These are phyloP conservation scores for Zoanthus gigantus DNA, from an alignment of 92 coral and sea anemone genomes.

Conservation along the genomic window DNA sequence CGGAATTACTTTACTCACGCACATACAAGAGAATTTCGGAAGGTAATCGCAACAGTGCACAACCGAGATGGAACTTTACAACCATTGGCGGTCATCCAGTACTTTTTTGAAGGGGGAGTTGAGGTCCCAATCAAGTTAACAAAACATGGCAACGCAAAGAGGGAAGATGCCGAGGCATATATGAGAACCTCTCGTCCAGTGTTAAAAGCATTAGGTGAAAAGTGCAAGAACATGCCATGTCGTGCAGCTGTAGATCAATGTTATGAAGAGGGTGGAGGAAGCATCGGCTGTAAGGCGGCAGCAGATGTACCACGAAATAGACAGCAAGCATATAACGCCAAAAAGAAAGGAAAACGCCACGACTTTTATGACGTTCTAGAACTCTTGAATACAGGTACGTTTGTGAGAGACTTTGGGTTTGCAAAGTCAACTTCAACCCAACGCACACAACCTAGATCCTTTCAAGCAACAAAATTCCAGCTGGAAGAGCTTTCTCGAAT, in stretches of 20 bases:
- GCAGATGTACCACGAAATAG: slow-evolving; percentile 68
- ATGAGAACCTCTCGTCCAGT: slow-evolving; percentile 66
- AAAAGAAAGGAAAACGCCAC: slow-evolving; percentile 40
- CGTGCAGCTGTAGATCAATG: slow-evolving; percentile 64
- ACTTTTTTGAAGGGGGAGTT: slow-evolving; percentile 63
- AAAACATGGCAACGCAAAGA: slow-evolving; percentile 66
- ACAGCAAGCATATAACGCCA: slow-evolving; percentile 63
- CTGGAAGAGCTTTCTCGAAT: slow-evolving; percentile 45
- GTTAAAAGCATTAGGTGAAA: slow-evolving; percentile 44
- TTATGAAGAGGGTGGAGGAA: slow-evolving; percentile 62
- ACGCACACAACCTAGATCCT: slow-evolving; percentile 28
- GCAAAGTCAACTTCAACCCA: slow-evolving; percentile 41
- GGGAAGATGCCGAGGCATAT: slow-evolving; percentile 57
- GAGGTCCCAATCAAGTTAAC: slow-evolving; percentile 63
- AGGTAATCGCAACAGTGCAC: slow-evolving; percentile 61
- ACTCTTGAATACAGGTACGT: slow-evolving; percentile 62
- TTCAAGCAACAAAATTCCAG: too few relatives aligned
- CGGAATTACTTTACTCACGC: slow-evolving; percentile 60
- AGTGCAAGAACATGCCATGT: slow-evolving; percentile 46
- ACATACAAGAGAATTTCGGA: slow-evolving; percentile 60
- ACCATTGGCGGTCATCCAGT: slow-evolving; percentile 59
- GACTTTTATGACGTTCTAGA: slow-evolving; percentile 59
- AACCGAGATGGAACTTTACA: slow-evolving; percentile 44
- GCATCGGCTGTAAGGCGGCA: slow-evolving; percentile 47
- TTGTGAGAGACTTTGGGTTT: slow-evolving; percentile 68